Base-by-base conservation (phyloP, 2,888 invertebrate species). In the Eledona agricola region DNA sequence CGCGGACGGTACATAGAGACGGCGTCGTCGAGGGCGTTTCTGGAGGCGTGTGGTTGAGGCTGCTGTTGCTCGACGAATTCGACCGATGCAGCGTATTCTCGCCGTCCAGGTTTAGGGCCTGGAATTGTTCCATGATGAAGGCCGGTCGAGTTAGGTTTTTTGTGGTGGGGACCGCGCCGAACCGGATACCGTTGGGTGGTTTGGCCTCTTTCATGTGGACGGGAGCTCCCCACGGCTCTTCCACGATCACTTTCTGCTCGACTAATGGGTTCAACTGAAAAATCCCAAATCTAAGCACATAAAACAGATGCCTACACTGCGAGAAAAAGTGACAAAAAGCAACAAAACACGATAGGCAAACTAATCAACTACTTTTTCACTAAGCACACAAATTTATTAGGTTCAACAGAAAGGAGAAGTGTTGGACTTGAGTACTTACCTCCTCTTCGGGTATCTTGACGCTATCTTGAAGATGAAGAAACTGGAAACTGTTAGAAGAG, bases 1-100 rank as follows among this genome's bases (percentile, higher is more conserved):
- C 11, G 7, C 23, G 11, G 9, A 34, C 34, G 35, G 20, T 17
- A 17, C 9, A 29, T 12, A 15, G 23, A 6, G 13, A 13, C 9
- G 16, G 45, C 65, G 78, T 76, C 71, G 79, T 78, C 68, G 81
- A 76, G 71, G 84, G 78, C 16, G 84, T 85, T 60, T 83, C 84
- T 4, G 80, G 80, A 0, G 82, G 82, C 9, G 81, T 81, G 55
- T 82, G 79, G 58, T 80, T 79, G 9, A 77, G 75, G 29, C 79
- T 78, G 51, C 80, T 81, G 53, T 78, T 79, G 58, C 80, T 80
- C 40, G 79, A 79, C 55, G 80, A 80, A 57, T 79, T 80, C 1
- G 81, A 81, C 55, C 77, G 78, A 29, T 80, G 79, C 34, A 79
- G 72, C 46, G 75, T 76, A 57, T 71, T 77, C 31, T 80, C 80